phyloP scores from a whole-genome alignment of 92 coral and sea anemone species.

The Montipora capitata region DNA sequence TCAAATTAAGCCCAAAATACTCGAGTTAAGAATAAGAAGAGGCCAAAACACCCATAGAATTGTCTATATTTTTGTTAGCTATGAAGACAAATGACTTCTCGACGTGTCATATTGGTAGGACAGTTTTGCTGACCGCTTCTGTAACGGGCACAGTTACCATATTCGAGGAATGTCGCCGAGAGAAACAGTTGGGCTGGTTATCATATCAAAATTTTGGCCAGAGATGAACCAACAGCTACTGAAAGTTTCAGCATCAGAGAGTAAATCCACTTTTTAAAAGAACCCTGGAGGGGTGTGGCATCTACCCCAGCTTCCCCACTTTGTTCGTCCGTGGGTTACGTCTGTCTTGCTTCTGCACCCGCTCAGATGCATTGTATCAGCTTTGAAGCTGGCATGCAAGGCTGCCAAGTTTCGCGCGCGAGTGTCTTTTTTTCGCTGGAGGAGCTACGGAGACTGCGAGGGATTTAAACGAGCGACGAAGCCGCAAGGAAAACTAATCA shows the following conservation, averaged over 20 bases:
- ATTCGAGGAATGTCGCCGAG: neutral
- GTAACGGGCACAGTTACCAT: neutral
- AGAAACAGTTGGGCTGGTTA: neutral
- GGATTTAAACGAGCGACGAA: neutral
- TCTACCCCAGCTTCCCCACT: conserved; percentile 1
- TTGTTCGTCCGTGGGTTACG: neutral
- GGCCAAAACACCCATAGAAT: no score
- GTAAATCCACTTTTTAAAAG: neutral
- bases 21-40: no score
- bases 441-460: neutral
- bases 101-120: neutral
- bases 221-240: neutral
- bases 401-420: neutral
- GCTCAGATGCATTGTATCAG: neutral
- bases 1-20: no score
- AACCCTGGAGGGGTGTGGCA: neutral
- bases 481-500: neutral
- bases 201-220: neutral
- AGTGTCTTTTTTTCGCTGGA: neutral
- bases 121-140: neutral
- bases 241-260: neutral
- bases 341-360: conserved; percentile 1
- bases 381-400: neutral
- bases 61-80: no score
- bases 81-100: neutral